A percentile compares a stretch with the other conserved stretches of the same genome.
Evolutionary conservation across 2,888 invertebrate species (phyloP).

Genomic region (Zeuzera pyrina): DNA sequence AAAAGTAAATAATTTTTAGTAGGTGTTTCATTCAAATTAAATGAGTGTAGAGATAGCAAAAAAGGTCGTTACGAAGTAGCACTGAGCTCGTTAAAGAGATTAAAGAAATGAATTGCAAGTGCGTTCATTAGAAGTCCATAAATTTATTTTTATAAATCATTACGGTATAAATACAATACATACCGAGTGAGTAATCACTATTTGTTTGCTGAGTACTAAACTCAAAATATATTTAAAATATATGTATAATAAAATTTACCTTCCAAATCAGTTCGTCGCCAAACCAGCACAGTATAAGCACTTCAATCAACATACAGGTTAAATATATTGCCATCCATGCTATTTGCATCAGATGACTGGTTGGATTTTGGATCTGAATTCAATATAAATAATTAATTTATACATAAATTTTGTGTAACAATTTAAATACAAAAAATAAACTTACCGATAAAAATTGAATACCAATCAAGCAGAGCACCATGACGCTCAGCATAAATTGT

Average conservation of each 20-base stretch:
- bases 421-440: too few species aligned
- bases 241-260: conserved; percentile 24
- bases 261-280: conserved; percentile 65
- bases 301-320: conserved; percentile 65
- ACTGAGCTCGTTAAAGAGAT: too few species aligned
- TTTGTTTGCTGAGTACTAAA: background rate
- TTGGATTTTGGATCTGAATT: conserved; percentile 57
- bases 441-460: conserved; percentile 60
- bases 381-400: background rate
- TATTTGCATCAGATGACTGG: conserved; percentile 60
- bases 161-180: too few species aligned
- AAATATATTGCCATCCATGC: conserved; percentile 66
- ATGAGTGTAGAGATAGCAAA: too few species aligned
- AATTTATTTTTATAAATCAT: too few species aligned
- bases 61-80: too few species aligned
- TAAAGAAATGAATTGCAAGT: too few species aligned
- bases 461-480: conserved; percentile 64
- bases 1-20: conserved; percentile 17
- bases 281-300: conserved; percentile 67
- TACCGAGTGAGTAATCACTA: too few species aligned
- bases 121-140: too few species aligned
- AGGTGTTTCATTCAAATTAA: background rate
- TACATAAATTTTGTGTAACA: too few species aligned
- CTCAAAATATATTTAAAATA: background rate
- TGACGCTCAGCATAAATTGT: conserved; percentile 66